These are phyloP conservation scores for Epizoanthus stellaris DNA, from an alignment of 92 coral and sea anemone species.

Conservation along the genomic window DNA sequence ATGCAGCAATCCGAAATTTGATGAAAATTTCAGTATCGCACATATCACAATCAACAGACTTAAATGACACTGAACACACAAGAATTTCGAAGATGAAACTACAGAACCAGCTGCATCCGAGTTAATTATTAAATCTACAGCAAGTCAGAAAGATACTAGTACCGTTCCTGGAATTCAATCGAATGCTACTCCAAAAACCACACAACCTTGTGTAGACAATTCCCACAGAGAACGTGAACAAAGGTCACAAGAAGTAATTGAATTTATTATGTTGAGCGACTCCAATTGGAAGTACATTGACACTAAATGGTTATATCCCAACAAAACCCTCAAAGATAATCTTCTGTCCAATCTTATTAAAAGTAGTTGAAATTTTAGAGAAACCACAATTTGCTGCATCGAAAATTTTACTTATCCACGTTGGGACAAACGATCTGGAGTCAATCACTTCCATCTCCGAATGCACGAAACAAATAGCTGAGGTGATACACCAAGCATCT, in stretches of 20 bases:
- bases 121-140: no score
- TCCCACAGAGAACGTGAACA: not conserved
- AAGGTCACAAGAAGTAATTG: not conserved
- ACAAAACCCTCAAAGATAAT: constrained; percentile 16
- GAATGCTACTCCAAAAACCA: no score
- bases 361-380: constrained; percentile 5
- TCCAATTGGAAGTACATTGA: constrained; percentile 36
- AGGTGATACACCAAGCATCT: no score
- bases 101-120: no score
- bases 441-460: constrained; percentile 6
- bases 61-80: no score
- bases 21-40: not conserved
- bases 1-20: not conserved
- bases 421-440: constrained; percentile 11
- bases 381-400: not conserved
- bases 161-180: not conserved
- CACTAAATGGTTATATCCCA: not conserved
- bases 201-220: not conserved
- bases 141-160: not conserved
- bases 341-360: constrained; percentile 18
- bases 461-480: not conserved
- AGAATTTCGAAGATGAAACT: no score
- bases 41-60: not conserved
- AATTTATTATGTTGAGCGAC: constrained; percentile 20
- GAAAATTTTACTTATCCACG: constrained; percentile 7